Evolutionary conservation across 2,888 invertebrate species (phyloP).

Genomic region (Pseudanteris insignis): DNA sequence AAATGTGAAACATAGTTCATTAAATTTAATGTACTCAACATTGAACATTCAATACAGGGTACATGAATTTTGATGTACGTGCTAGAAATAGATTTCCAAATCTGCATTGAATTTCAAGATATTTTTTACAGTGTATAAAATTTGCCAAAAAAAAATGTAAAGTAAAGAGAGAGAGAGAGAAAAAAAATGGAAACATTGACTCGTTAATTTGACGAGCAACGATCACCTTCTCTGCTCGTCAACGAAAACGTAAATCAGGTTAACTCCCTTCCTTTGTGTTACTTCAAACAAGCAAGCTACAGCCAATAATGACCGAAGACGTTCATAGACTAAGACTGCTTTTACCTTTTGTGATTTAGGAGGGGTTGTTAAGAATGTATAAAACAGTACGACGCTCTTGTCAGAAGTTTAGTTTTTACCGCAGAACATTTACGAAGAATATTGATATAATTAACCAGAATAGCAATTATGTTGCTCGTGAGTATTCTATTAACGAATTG

Average conservation of each 20-base stretch:
- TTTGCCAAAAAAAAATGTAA: no score
- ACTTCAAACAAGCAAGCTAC: slow-evolving; percentile 52
- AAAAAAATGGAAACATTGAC: no score
- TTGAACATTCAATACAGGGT: no score
- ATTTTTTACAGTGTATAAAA: no score
- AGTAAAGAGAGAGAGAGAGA: no score
- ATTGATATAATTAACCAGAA: slow-evolving; percentile 19
- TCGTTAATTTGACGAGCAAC: slow-evolving; percentile 24
- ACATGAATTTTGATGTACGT: no score
- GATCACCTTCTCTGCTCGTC: slow-evolving; percentile 54
- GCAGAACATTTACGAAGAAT: slow-evolving; percentile 47
- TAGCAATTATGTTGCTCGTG: slow-evolving; percentile 50
- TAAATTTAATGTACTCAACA: no score
- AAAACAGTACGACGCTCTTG: slow-evolving; percentile 57
- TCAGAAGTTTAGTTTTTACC: slow-evolving; percentile 54
- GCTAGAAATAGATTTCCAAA: no score
- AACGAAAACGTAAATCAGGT: slow-evolving; percentile 59
- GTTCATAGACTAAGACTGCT: slow-evolving; percentile 52
- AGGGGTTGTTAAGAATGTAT: slow-evolving; percentile 58
- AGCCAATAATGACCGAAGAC: slow-evolving; percentile 57
- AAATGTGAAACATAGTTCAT: no score
- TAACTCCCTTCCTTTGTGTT: slow-evolving; percentile 56
- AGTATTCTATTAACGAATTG: slow-evolving; percentile 43
- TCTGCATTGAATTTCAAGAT: no score
- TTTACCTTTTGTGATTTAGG: slow-evolving; percentile 56